Base-by-base conservation (phyloP, 2,797 vertebrate genomes). In the Allobates femoralis region DNA sequence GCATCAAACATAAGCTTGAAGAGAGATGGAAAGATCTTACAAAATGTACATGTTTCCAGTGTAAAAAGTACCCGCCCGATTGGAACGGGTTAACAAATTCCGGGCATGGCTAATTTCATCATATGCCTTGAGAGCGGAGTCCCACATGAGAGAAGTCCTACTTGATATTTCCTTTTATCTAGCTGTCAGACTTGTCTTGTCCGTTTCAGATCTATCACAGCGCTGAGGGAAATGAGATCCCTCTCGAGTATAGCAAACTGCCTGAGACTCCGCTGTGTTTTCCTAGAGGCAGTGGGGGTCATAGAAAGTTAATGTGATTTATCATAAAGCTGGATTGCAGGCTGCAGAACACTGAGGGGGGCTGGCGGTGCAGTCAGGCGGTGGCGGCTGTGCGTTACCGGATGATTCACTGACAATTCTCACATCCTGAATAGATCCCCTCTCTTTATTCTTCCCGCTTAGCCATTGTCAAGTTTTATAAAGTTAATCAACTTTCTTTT, bases 131-230 rank as follows among this genome's bases (percentile, higher is more conserved):
- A 71, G 75, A 83, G 73, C 46, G 6, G 34, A 60, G 53, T 87
- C 86, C 80, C 86, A 83, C 53, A 71, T 64, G 86, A 82, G 81
- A 83, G 79, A 41, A 75, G 80, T 62, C 86, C 86, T 87, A 46
- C 81, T 79, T 83, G 86, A 83, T 87, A 83, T 83, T 83, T 87
- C 78, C 86, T 83, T 87, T 87, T 87, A 87, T 87, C 86, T 83
- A 37, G 74, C 86, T 87, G 86, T 83, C 81, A 83, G 86, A 60
- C 86, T 73, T 78, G 64, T 84, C 81, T 87, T 83, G 86, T 87
- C 81, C 75, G 23, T 87, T 83, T 83, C 86, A 87, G 81, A 87
- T 83, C 74, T 83, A 79, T 87, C 86, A 71, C 84, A 37, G 81
- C 50, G 86, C 75, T 53, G 53, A 73, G 81, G 80, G 86, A 83